Evolutionary conservation across 2,113 vertebrate genomes (phyloP).

Genomic region (Herpetotheres cachinnans): DNA sequence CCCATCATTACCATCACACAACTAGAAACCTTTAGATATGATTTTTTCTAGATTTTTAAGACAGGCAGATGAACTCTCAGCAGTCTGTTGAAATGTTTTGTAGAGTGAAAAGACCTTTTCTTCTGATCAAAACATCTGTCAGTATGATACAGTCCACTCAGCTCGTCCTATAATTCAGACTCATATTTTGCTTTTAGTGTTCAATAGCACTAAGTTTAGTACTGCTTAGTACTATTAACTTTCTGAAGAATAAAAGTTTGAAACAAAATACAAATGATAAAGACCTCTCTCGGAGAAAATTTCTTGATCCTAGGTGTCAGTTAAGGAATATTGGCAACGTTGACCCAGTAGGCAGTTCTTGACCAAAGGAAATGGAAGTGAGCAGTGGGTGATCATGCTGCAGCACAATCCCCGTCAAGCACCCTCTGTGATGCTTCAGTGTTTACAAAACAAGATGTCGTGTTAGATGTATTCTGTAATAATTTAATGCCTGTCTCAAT

Average conservation of each 20-base stretch:
- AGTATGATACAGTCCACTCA: not conserved
- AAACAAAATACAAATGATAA: not conserved
- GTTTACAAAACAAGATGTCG: not conserved
- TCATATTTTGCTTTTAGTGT: not conserved
- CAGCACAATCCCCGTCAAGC: not conserved
- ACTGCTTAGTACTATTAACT: not conserved
- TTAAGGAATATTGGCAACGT: not conserved
- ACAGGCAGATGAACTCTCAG: not conserved
- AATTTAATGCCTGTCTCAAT: not conserved
- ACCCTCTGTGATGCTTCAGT: not conserved
- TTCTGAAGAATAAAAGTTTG: not conserved
- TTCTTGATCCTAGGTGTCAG: not conserved
- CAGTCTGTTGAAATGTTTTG: not conserved
- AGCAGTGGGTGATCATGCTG: rapidly evolving
- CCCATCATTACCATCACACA: not conserved
- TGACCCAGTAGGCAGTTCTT: not conserved
- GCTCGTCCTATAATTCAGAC: not conserved
- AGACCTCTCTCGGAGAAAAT: not conserved
- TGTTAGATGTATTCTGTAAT: not conserved
- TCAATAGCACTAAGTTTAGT: not conserved
- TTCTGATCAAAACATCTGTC: not conserved
- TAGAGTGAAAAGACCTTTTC: not conserved
- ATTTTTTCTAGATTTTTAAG: not conserved
- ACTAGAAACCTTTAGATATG: not conserved
- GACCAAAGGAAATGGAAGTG: not conserved